A percentile compares a stretch with the other conserved stretches of the same genome.
phyloP scores from a whole-genome alignment of 2,888 invertebrate species.

The Sepiola atlantica region DNA sequence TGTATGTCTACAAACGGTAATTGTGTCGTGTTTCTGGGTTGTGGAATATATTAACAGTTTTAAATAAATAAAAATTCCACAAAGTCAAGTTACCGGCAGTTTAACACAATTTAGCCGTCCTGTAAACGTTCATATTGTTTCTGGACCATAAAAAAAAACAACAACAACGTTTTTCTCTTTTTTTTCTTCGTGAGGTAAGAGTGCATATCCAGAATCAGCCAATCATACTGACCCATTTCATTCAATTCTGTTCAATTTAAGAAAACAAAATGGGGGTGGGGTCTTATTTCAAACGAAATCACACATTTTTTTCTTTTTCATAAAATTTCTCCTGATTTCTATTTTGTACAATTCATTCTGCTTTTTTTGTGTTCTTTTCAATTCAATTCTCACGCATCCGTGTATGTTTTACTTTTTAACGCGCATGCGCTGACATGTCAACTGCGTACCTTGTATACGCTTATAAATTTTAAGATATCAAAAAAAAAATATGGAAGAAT shows the following conservation, averaged over 20 bases:
- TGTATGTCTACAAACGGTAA: not conserved
- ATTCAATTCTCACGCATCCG: not conserved
- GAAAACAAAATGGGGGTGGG: not conserved
- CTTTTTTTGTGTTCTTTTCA: not conserved
- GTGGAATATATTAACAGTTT: too few relatives aligned
- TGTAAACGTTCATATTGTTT: too few relatives aligned
- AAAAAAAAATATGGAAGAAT: not conserved
- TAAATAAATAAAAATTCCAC: too few relatives aligned
- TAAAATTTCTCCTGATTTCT: not conserved
- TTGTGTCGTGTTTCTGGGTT: not conserved
- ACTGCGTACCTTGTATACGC: not conserved
- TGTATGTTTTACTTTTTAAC: not conserved
- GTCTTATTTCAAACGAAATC: not conserved
- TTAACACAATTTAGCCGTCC: too few relatives aligned
- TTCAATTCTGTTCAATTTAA: not conserved
- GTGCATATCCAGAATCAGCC: not conserved
- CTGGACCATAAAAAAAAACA: too few relatives aligned
- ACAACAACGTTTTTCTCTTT: not conserved
- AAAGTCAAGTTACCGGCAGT: too few relatives aligned
- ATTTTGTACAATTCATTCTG: not conserved
- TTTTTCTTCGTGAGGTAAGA: not conserved
- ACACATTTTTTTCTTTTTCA: not conserved
- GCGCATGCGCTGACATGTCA: not conserved
- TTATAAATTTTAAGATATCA: not conserved
- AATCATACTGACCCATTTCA: not conserved